phyloP scores from a whole-genome alignment of 1,140 invertebrate species.

The Andrena cerasifolii region DNA sequence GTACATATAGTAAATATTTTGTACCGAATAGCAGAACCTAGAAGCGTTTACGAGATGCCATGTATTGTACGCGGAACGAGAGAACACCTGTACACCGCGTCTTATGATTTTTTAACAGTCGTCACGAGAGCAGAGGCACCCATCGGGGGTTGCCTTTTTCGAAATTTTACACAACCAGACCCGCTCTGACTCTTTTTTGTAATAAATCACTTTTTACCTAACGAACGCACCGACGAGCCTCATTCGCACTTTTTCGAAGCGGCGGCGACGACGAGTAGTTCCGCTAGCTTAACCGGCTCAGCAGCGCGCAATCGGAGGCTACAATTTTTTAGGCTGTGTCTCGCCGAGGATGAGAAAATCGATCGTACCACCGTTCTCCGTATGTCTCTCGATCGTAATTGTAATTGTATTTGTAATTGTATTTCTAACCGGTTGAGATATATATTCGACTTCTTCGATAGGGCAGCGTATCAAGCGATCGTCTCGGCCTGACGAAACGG shows the following conservation, averaged over 20 bases:
- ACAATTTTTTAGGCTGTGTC: background rate
- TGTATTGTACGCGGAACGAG: background rate
- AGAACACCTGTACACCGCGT: no score
- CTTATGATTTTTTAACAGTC: no score
- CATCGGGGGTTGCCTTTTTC: background rate
- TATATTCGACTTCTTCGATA: background rate
- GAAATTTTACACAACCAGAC: background rate
- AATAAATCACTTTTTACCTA: conserved; percentile 23
- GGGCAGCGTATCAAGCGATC: no score
- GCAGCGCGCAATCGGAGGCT: background rate
- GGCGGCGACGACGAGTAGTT: background rate
- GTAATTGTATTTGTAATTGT: no score
- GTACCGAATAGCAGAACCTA: conserved; percentile 43
- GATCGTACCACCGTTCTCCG: no score
- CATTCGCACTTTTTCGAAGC: background rate
- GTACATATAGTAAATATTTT: conserved; percentile 67
- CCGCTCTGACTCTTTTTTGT: background rate
- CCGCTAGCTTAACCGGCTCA: background rate
- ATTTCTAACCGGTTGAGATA: no score
- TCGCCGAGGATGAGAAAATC: background rate
- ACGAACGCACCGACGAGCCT: background rate
- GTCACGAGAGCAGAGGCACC: background rate
- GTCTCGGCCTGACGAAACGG: no score
- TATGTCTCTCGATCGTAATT: no score
- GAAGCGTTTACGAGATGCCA: conserved; percentile 43